These are phyloP conservation scores for Mimachlamys varia DNA, from an alignment of 2,888 invertebrate species.

Conservation along the genomic window DNA sequence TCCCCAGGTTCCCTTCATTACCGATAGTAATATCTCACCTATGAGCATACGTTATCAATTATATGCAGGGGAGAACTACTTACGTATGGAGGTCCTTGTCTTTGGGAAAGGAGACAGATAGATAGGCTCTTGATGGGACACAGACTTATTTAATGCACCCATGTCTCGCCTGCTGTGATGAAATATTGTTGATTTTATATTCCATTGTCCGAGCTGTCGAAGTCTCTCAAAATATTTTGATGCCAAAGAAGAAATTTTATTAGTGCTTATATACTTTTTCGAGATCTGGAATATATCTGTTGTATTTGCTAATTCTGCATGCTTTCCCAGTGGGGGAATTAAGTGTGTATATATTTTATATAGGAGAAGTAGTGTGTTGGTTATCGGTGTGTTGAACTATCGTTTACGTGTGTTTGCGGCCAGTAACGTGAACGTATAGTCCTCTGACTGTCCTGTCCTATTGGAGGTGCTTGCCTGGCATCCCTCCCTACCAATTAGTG, in stretches of 20 bases:
- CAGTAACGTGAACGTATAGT: neutral
- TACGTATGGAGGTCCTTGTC: neutral
- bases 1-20: neutral
- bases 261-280: neutral
- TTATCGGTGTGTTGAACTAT: neutral
- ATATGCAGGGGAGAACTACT: neutral
- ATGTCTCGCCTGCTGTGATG: neutral
- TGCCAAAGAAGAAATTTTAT: neutral
- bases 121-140: neutral
- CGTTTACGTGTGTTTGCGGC: neutral
- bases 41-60: neutral
- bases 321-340: slow-evolving; percentile 16
- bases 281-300: slow-evolving; percentile 16
- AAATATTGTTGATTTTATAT: slow-evolving; percentile 18
- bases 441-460: slow-evolving; percentile 25
- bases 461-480: neutral
- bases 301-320: slow-evolving; percentile 31
- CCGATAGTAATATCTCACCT: neutral
- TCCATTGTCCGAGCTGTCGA: slow-evolving; percentile 18
- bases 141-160: neutral
- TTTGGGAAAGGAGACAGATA: neutral
- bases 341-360: slow-evolving; percentile 28
- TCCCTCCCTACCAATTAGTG: slow-evolving; percentile 12
- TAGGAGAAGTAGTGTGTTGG: neutral
- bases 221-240: slow-evolving; percentile 5